A percentile compares a stretch with the other conserved stretches of the same genome.
Evolutionary conservation across 2,797 vertebrate species (phyloP).

Genomic region (Silurus lanzhouensis): DNA sequence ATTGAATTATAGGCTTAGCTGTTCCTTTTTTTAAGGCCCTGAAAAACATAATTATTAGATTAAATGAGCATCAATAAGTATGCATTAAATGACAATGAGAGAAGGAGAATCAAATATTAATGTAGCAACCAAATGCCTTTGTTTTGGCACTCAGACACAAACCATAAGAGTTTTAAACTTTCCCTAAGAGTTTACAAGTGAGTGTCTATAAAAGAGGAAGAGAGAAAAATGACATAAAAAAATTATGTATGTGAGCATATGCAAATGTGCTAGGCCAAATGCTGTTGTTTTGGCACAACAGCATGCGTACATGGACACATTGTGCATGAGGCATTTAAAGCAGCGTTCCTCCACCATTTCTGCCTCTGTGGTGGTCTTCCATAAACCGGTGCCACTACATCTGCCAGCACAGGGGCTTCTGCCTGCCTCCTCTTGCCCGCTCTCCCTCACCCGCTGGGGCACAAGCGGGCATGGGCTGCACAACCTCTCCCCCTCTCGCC

Average conservation of each 20-base stretch:
- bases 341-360: conserved; percentile 60
- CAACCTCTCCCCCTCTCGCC: conserved; percentile 79
- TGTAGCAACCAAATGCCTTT: not conserved
- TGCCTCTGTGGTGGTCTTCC: conserved; percentile 75
- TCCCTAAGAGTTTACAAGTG: not conserved
- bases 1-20: no score
- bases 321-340: conserved; percentile 32
- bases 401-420: conserved; percentile 71
- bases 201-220: not conserved
- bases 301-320: conserved; percentile 26
- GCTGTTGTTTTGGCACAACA: conserved; percentile 34
- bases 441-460: conserved; percentile 63
- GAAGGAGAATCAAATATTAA: not conserved
- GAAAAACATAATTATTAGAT: not conserved
- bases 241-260: conserved; percentile 43
- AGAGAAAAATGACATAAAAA: conserved; percentile 22
- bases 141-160: not conserved
- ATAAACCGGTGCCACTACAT: conserved; percentile 83
- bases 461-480: conserved; percentile 42
- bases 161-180: not conserved
- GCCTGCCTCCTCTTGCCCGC: conserved; percentile 59
- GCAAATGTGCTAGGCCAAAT: conserved; percentile 35
- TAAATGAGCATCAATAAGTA: not conserved
- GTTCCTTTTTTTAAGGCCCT: not conserved
- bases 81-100: not conserved